Percentiles rank a stretch among this genome's conserved stretches.
Conservation (phyloP, 2,113 vertebrate species). For the Rissa tridactyla region DNA sequence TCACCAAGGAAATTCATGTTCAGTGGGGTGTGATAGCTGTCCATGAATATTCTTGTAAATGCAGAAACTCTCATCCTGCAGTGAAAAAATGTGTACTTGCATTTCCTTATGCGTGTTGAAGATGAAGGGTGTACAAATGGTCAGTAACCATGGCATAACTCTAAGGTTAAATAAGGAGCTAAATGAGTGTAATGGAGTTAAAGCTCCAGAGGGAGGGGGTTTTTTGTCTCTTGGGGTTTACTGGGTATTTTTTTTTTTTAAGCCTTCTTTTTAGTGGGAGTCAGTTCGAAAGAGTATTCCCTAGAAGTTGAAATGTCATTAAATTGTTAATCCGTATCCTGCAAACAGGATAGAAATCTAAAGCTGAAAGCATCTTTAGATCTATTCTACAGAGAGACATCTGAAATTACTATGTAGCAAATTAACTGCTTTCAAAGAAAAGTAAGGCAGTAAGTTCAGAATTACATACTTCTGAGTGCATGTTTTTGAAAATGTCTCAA, state of each 20-base stretch:
- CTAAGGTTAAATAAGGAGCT: neutral
- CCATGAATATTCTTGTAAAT: neutral
- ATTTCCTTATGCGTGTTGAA: neutral
- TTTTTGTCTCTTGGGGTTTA: neutral
- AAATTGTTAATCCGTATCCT: neutral
- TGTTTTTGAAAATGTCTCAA: neutral
- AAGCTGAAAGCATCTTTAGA: neutral
- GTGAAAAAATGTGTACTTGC: neutral
- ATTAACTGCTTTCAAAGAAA: neutral
- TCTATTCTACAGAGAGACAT: neutral
- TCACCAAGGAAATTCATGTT: neutral
- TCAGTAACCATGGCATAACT: neutral
- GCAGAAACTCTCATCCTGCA: neutral
- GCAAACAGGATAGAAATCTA: neutral
- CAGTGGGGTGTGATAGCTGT: neutral
- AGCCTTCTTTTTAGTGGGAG: neutral
- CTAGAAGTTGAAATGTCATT: neutral
- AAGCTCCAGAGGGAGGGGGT: fast-evolving
- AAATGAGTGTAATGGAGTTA: neutral
- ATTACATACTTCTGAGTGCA: neutral
- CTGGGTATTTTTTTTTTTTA: neutral
- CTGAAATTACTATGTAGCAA: neutral
- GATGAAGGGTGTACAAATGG: neutral
- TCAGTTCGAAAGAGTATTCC: neutral
- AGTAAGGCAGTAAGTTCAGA: neutral